phyloP scores from a whole-genome alignment of 2,888 invertebrate species.

The Drosophila rellima region DNA sequence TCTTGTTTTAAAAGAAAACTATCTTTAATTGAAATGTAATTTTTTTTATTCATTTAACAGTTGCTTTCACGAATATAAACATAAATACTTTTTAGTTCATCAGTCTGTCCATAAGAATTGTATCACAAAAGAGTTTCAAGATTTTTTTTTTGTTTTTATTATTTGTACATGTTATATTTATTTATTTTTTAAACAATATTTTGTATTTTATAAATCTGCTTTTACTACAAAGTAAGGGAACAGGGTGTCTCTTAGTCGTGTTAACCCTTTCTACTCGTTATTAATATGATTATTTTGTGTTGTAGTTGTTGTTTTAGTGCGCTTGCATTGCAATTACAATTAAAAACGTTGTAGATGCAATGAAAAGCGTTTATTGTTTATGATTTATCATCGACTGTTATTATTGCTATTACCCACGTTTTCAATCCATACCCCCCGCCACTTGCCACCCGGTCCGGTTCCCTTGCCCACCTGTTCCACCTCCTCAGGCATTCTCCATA shows the following conservation, averaged over 20 bases:
- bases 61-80: too few relatives aligned
- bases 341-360: constrained; percentile 47
- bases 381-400: constrained; percentile 66
- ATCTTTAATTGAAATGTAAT: too few relatives aligned
- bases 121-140: too few relatives aligned
- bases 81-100: too few relatives aligned
- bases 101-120: too few relatives aligned
- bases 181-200: too few relatives aligned
- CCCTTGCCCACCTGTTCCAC: background rate
- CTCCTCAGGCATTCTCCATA: constrained; percentile 43
- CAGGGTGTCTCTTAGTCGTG: background rate
- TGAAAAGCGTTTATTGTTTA: constrained; percentile 66
- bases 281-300: constrained; percentile 9
- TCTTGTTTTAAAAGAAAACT: too few relatives aligned
- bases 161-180: too few relatives aligned
- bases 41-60: too few relatives aligned
- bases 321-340: constrained; percentile 58
- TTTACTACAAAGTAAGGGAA: too few relatives aligned
- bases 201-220: too few relatives aligned
- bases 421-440: background rate
- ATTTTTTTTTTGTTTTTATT: too few relatives aligned
- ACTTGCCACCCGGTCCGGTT: background rate
- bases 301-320: constrained; percentile 20
- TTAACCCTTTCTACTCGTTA: constrained; percentile 3
- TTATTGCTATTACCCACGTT: constrained; percentile 52